Conservation (phyloP, 2,888 invertebrate species). For the Caenorhabditis sp. region DNA sequence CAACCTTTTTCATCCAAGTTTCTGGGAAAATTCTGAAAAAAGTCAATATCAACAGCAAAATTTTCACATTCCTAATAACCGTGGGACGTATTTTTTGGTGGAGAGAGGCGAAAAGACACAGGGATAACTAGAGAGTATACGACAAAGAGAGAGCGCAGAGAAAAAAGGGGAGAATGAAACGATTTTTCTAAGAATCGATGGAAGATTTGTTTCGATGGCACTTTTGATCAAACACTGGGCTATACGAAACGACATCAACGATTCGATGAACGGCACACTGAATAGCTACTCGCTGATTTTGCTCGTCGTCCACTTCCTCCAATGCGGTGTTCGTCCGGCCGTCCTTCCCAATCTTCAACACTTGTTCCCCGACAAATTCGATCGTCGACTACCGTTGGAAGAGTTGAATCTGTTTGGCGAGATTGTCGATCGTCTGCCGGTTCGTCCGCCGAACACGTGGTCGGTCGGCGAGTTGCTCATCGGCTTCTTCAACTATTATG, state of each 20-base stretch:
- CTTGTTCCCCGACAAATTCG: constrained; percentile 56
- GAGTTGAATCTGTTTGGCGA: constrained; percentile 46
- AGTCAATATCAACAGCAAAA: too few species aligned
- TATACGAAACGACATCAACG: constrained; percentile 54
- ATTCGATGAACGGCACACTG: constrained; percentile 63
- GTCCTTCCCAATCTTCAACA: constrained; percentile 68
- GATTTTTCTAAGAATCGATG: constrained; percentile 55
- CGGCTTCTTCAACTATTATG: constrained; percentile 68
- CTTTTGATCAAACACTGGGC: constrained; percentile 70
- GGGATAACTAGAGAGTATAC: too few species aligned
- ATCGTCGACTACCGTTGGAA: constrained; percentile 20
- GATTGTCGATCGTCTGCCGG: constrained; percentile 36
- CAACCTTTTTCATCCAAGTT: too few species aligned
- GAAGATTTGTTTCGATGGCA: constrained; percentile 63
- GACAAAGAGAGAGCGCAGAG: too few species aligned
- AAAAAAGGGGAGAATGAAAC: too few species aligned
- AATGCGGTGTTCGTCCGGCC: constrained; percentile 60
- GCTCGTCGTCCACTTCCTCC: constrained; percentile 68
- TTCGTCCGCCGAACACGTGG: constrained; percentile 39
- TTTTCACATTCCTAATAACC: too few species aligned
- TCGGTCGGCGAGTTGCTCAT: constrained; percentile 61
- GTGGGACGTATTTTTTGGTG: too few species aligned
- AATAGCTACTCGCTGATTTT: constrained; percentile 69
- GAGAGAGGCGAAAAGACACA: too few species aligned
- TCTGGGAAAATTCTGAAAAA: too few species aligned